phyloP scores from a whole-genome alignment of 2,888 invertebrate species.

The Ditula angustiorana region DNA sequence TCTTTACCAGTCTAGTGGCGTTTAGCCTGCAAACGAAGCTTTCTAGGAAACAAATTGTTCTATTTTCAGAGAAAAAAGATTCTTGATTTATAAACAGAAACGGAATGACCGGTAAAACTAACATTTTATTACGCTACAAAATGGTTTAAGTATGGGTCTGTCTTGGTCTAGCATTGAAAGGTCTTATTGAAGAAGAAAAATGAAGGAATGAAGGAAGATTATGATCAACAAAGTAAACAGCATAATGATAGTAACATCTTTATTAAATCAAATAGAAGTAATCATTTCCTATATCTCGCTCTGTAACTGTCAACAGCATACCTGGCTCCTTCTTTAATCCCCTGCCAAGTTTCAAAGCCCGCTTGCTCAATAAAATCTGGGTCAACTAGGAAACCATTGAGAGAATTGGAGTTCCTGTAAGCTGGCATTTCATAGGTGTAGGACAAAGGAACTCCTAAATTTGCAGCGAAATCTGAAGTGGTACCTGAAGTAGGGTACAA shows the following conservation, averaged over 20 bases:
- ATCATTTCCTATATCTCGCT: conserved; percentile 1
- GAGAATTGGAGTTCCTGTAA: conserved; percentile 52
- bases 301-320: conserved; percentile 57
- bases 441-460: conserved; percentile 78
- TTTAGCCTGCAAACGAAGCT: too few relatives aligned
- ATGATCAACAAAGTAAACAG: background rate
- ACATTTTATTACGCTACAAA: too few relatives aligned
- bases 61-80: too few relatives aligned
- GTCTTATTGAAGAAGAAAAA: too few relatives aligned
- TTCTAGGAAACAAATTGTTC: too few relatives aligned
- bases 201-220: too few relatives aligned
- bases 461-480: conserved; percentile 87
- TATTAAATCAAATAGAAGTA: background rate
- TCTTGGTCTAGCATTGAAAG: too few relatives aligned
- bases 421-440: conserved; percentile 88
- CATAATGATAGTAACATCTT: background rate
- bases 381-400: conserved; percentile 84
- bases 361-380: conserved; percentile 83
- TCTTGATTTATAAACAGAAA: too few relatives aligned
- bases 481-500: conserved; percentile 86
- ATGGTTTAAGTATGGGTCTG: too few relatives aligned
- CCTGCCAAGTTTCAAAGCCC: conserved; percentile 87
- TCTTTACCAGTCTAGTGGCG: too few relatives aligned
- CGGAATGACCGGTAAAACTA: too few relatives aligned
- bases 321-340: conserved; percentile 80